These are phyloP conservation scores for Danio rerio DNA, from an alignment of 2,113 vertebrate genomes.

Conservation along the genomic window GRCz12tu NC_133194.1:40111001-40111500, in stretches of 20 bases:
- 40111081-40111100: slow-evolving; percentile 60
- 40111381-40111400: slow-evolving; percentile 47
- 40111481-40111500: slow-evolving; percentile 53
- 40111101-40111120: slow-evolving; percentile 58
- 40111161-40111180: slow-evolving; percentile 52
- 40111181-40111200: slow-evolving; percentile 56
- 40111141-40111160: slow-evolving; percentile 54
- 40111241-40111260: slow-evolving; percentile 61
- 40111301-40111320: slow-evolving; percentile 57
- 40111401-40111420: slow-evolving; percentile 53
- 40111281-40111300: slow-evolving; percentile 51
- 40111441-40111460: slow-evolving; percentile 54
- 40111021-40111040: slow-evolving; percentile 62
- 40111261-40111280: slow-evolving; percentile 55
- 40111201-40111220: slow-evolving; percentile 59
- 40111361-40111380: slow-evolving; percentile 28
- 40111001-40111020: slow-evolving; percentile 62
- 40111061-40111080: slow-evolving; percentile 56
- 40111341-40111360: slow-evolving; percentile 49
- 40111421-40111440: slow-evolving; percentile 58
- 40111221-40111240: slow-evolving; percentile 60
- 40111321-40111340: slow-evolving; percentile 43
- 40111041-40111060: slow-evolving; percentile 59
- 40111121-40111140: slow-evolving; percentile 60
- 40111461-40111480: slow-evolving; percentile 57